Evolutionary conservation across 2,888 invertebrate genomes (phyloP).

Genomic region (Agrotis puta): DNA sequence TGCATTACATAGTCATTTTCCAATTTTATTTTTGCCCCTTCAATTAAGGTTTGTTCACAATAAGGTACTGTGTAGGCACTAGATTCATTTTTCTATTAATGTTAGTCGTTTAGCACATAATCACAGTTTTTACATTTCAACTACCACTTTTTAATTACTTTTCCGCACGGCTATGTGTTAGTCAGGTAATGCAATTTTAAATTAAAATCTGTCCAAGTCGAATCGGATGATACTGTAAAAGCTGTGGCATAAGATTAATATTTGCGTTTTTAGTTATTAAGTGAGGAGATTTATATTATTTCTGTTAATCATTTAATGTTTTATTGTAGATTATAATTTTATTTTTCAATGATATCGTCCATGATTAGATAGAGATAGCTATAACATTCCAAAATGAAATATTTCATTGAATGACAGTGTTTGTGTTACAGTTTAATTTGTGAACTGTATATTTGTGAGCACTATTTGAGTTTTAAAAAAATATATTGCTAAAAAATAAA

Average conservation of each 20-base stretch:
- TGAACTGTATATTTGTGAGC: conserved; percentile 39
- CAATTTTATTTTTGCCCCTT: conserved; percentile 74
- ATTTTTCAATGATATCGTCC: conserved; percentile 67
- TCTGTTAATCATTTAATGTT: conserved; percentile 64
- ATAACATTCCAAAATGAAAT: conserved; percentile 77
- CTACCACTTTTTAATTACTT: conserved; percentile 66
- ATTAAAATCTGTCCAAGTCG: conserved; percentile 50
- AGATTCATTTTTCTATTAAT: conserved; percentile 76
- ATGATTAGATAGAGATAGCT: conserved; percentile 73
- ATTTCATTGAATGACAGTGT: conserved; percentile 41
- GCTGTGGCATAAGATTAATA: conserved; percentile 78
- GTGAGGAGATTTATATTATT: conserved; percentile 73
- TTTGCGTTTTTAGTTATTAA: conserved; percentile 79
- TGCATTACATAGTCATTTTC: conserved; percentile 76
- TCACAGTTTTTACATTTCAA: conserved; percentile 87
- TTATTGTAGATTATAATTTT: conserved; percentile 69
- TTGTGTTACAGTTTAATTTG: conserved; percentile 53
- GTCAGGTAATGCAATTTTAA: conserved; percentile 64
- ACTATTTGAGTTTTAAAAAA: conserved; percentile 24
- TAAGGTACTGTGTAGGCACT: conserved; percentile 86
- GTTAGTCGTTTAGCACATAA: conserved; percentile 79
- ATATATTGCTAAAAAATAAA: conserved; percentile 30
- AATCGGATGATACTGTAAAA: conserved; percentile 76
- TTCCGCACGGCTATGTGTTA: conserved; percentile 66
- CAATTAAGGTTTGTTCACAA: conserved; percentile 82